Conservation (phyloP, 2,888 invertebrate genomes). For the Agrotis segetum region DNA sequence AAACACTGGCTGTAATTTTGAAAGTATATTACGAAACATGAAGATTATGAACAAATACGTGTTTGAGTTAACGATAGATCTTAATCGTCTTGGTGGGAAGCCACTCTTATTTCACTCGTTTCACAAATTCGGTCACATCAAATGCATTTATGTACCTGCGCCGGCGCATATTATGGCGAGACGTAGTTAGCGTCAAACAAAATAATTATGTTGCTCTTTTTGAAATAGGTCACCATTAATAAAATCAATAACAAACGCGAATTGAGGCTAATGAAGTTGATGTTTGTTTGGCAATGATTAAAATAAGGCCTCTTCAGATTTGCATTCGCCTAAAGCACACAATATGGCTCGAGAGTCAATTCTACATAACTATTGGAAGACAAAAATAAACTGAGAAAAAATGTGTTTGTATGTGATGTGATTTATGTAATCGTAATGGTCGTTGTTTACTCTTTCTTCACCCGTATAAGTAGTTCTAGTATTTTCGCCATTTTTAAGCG, state of each 20-base stretch:
- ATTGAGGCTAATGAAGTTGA: not conserved
- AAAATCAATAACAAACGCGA: not conserved
- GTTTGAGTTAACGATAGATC: not conserved
- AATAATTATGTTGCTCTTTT: not conserved
- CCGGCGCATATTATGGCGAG: not conserved
- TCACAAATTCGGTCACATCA: not conserved
- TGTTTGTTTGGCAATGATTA: not conserved
- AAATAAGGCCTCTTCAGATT: not conserved
- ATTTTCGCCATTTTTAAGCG: too few species aligned
- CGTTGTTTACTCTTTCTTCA: too few species aligned
- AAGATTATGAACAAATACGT: not conserved
- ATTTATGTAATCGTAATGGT: too few species aligned
- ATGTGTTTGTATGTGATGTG: too few species aligned
- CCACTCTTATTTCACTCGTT: not conserved
- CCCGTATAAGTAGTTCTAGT: too few species aligned
- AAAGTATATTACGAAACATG: not conserved
- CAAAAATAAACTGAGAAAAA: too few species aligned
- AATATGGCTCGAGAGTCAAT: not conserved
- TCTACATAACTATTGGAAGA: not conserved
- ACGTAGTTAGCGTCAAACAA: not conserved
- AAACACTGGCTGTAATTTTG: not conserved
- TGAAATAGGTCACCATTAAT: not conserved
- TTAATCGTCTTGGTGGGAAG: not conserved
- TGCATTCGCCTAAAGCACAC: too few species aligned
- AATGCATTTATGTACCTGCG: not conserved